Conservation (phyloP, 1,140 invertebrate species). For the Saccostrea echinata region DNA sequence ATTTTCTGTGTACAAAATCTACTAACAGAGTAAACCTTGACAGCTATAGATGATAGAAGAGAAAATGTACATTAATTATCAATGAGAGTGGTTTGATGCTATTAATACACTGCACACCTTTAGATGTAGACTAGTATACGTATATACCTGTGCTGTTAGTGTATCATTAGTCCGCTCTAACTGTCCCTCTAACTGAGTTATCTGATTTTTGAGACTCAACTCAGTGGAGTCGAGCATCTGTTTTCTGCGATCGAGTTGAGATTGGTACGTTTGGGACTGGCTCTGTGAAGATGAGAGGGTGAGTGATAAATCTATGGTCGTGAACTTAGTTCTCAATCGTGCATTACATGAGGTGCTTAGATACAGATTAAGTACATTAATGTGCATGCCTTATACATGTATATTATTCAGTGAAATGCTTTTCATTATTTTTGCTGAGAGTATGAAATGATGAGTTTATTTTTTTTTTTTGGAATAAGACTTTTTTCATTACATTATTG, state of each 20-base stretch:
- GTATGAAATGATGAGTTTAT: too few relatives aligned
- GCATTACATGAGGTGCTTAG: background rate
- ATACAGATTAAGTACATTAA: background rate
- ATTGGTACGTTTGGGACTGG: slow-evolving; percentile 68
- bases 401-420: too few relatives aligned
- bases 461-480: too few relatives aligned
- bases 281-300: slow-evolving; percentile 60
- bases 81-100: background rate
- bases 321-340: slow-evolving; percentile 36
- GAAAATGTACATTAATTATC: background rate
- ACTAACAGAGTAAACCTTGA: too few relatives aligned
- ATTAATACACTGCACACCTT: background rate
- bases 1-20: too few relatives aligned
- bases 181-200: slow-evolving; percentile 67
- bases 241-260: slow-evolving; percentile 66
- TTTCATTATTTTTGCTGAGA: too few relatives aligned
- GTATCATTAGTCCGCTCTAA: slow-evolving; percentile 60
- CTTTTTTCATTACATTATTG: too few relatives aligned
- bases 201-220: slow-evolving; percentile 65
- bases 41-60: too few relatives aligned
- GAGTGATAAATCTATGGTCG: slow-evolving; percentile 41
- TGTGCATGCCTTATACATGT: background rate
- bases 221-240: slow-evolving; percentile 68
- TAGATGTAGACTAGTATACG: slow-evolving; percentile 33
- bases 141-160: slow-evolving; percentile 59